These are phyloP conservation scores for Andrena flavipes DNA, from an alignment of 2,888 invertebrate genomes.

Conservation along the genomic window DNA sequence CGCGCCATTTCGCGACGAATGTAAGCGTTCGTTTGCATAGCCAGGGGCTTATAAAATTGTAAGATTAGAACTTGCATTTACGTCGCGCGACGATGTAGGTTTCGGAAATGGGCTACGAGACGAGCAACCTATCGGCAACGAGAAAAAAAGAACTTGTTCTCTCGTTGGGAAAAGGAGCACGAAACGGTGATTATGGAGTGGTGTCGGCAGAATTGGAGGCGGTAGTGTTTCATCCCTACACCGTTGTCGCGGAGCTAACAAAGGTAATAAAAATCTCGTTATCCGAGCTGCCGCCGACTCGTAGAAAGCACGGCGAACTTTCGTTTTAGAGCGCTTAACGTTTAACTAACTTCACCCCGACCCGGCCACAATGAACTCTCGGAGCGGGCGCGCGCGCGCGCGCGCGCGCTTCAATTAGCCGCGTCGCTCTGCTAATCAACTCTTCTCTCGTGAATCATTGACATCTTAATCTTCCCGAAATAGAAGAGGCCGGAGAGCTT, in stretches of 20 bases:
- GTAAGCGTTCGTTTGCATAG: constrained; percentile 14
- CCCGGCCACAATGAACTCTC: constrained; percentile 25
- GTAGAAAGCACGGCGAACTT: constrained; percentile 14
- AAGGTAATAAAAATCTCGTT: constrained; percentile 46
- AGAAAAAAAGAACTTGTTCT: neutral
- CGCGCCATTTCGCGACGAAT: neutral
- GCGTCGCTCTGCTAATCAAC: constrained; percentile 43
- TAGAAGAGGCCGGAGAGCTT: constrained; percentile 38
- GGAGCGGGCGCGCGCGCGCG: constrained; percentile 1
- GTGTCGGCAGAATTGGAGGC: neutral
- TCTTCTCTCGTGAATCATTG: constrained; percentile 51
- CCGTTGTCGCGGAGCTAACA: constrained; percentile 3
- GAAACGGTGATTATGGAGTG: neutral
- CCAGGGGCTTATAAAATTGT: constrained; percentile 11
- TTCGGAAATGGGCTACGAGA: neutral
- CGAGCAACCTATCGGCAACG: neutral
- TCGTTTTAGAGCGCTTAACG: constrained; percentile 9
- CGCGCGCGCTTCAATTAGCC: constrained; percentile 49
- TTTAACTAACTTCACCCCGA: constrained; percentile 7
- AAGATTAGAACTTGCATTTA: constrained; percentile 11
- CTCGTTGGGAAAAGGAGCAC: neutral
- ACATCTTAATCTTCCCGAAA: constrained; percentile 56
- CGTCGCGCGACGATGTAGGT: neutral
- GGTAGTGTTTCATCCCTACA: neutral
- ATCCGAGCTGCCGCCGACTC: constrained; percentile 16